Conservation (phyloP, 2,113 vertebrate species). For the human (Homo sapiens) region GRCh38 chr3:193996501-193997000, state of each 20-base stretch:
- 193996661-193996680: not conserved
- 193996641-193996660: not conserved
- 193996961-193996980: conserved; percentile 15
- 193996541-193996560: not conserved
- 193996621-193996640: not conserved
- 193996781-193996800: not conserved
- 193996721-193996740: not conserved
- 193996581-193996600: not conserved
- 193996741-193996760: not conserved
- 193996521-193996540: not conserved
- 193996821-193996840: not conserved
- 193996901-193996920: conserved; percentile 11
- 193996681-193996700: not conserved
- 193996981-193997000: not conserved
- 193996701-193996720: not conserved
- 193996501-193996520: not conserved
- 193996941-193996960: conserved; percentile 1
- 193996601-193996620: not conserved
- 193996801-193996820: not conserved
- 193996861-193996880: not conserved
- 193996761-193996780: not conserved
- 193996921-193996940: not conserved
- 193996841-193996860: not conserved
- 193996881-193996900: conserved; percentile 15
- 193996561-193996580: not conserved